Percentiles rank a stretch among this genome's conserved stretches.
phyloP scores from a whole-genome alignment of 2,888 invertebrate genomes.

The Lasioglossum marginatum region DNA sequence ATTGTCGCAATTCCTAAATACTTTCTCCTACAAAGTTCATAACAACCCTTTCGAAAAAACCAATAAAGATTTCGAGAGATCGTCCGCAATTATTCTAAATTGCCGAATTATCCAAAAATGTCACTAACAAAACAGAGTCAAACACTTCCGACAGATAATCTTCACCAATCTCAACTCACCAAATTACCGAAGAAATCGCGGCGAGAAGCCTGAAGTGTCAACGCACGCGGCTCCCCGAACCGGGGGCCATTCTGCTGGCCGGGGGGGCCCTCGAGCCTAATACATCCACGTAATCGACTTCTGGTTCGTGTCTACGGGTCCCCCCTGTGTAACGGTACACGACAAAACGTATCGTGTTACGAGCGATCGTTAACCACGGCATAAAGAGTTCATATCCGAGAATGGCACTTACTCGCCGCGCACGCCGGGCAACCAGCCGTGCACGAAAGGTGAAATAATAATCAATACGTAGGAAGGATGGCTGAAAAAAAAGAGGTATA shows the following conservation, averaged over 20 bases:
- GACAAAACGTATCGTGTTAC: constrained; percentile 81
- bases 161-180: neutral
- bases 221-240: neutral
- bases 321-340: constrained; percentile 78
- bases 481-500: constrained; percentile 32
- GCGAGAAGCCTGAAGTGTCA: neutral
- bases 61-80: neutral
- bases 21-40: neutral
- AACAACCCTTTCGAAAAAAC: neutral
- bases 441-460: constrained; percentile 66
- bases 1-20: neutral
- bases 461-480: constrained; percentile 61
- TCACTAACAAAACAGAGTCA: neutral
- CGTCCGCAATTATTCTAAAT: neutral
- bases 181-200: neutral
- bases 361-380: constrained; percentile 79
- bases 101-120: neutral
- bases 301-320: constrained; percentile 74
- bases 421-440: constrained; percentile 34
- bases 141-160: neutral
- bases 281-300: constrained; percentile 73
- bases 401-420: constrained; percentile 68
- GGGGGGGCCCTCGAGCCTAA: neutral
- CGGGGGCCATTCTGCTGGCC: neutral
- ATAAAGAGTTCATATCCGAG: constrained; percentile 75